Conservation (phyloP, 2,113 vertebrate species). For the Cnemophilus loriae region DNA sequence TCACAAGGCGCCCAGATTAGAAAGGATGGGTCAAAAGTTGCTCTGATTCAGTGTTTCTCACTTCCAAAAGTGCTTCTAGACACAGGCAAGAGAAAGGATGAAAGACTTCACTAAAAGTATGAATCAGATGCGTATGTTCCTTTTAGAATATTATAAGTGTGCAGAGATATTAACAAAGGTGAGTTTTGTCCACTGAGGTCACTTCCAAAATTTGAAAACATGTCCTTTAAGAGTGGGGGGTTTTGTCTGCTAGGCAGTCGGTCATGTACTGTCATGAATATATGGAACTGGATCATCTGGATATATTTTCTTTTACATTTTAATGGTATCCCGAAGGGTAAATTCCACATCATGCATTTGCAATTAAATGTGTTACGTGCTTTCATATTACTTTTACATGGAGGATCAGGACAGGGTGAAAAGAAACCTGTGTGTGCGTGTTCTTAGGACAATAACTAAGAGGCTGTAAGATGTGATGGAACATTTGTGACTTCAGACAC, state of each 20-base stretch:
- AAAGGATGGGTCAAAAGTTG: not conserved
- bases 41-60: not conserved
- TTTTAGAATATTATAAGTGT: not conserved
- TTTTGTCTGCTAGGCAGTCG: not conserved
- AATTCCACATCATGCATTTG: not conserved
- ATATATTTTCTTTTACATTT: not conserved
- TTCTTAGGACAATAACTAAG: not conserved
- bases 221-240: not conserved
- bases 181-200: not conserved
- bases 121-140: not conserved
- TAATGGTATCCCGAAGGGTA: not conserved
- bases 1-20: not conserved
- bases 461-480: not conserved
- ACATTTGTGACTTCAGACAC: not conserved
- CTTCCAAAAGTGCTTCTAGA: not conserved
- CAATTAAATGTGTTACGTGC: not conserved
- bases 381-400: not conserved
- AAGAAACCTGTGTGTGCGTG: not conserved
- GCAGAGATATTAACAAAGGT: not conserved
- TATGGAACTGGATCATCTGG: not conserved
- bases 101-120: not conserved
- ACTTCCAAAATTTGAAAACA: not conserved
- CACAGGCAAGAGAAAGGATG: not conserved
- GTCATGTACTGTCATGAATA: not conserved
- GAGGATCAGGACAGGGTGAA: not conserved